A percentile compares a stretch with the other conserved stretches of the same genome.
Conservation (phyloP, 2,888 invertebrate species). For the Apamea epomidion region DNA sequence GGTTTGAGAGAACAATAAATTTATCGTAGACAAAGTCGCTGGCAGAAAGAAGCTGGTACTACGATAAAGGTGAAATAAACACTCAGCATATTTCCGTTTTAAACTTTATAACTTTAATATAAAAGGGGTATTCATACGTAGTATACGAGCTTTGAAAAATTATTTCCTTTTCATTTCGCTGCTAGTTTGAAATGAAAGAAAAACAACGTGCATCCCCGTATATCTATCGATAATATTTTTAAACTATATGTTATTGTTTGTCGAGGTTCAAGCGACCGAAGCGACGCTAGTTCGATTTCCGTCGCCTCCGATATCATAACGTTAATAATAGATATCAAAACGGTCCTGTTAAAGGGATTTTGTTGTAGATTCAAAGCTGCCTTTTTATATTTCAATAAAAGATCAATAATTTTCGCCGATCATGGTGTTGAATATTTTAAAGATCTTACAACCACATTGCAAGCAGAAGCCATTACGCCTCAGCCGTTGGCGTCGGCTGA, state of each 20-base stretch:
- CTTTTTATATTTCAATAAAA: neutral
- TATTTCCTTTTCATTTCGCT: slow-evolving; percentile 11
- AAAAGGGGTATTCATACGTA: neutral
- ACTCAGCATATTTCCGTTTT: neutral
- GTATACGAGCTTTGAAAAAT: neutral
- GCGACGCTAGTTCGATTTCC: slow-evolving; percentile 17
- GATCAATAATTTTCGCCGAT: neutral
- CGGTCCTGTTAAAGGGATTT: neutral
- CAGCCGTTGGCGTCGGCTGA: neutral
- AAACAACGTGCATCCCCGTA: slow-evolving; percentile 26
- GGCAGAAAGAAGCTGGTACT: neutral
- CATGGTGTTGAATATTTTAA: neutral
- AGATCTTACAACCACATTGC: neutral
- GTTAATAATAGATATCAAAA: neutral
- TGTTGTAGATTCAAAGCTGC: neutral
- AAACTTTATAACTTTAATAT: neutral
- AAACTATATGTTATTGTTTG: slow-evolving; percentile 15
- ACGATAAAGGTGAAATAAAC: neutral
- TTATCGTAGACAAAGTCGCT: neutral
- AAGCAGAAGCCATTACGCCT: neutral
- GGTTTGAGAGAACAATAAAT: neutral
- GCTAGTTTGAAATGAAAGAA: slow-evolving; percentile 27
- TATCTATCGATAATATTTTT: slow-evolving; percentile 22
- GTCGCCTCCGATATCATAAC: neutral
- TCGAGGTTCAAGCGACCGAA: neutral